A percentile compares a stretch with the other conserved stretches of the same genome.
Evolutionary conservation across 2,113 vertebrate species (phyloP).

Genomic region (Mesitornis unicolor): DNA sequence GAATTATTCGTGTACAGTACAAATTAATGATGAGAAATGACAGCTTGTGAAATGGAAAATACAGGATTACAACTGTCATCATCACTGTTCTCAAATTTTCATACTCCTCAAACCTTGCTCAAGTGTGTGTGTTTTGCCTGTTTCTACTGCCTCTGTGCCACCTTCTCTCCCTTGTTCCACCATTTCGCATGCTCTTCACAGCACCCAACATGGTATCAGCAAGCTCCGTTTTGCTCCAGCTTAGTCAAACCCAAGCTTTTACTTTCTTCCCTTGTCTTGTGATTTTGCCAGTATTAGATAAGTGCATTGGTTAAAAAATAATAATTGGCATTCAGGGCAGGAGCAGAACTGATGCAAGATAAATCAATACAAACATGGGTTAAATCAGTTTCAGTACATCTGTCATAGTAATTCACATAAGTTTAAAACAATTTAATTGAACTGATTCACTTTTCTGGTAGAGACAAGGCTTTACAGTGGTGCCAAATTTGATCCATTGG

Average conservation of each 20-base stretch:
- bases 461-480: not conserved
- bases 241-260: not conserved
- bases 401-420: not conserved
- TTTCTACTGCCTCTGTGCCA: not conserved
- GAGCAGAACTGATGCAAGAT: not conserved
- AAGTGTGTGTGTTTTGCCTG: fast-evolving
- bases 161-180: not conserved
- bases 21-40: not conserved
- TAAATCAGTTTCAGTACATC: constrained; percentile 5
- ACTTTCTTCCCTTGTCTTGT: not conserved
- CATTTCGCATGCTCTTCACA: not conserved
- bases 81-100: not conserved
- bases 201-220: not conserved
- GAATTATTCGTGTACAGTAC: not conserved
- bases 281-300: not conserved
- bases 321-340: not conserved
- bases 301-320: not conserved
- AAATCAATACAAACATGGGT: not conserved
- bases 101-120: not conserved
- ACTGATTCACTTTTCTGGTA: not conserved
- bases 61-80: not conserved
- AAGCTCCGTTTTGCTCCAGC: not conserved
- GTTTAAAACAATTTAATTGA: constrained; percentile 43
- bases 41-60: not conserved
- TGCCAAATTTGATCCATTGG: not conserved